Base-by-base conservation (phyloP, 2,113 vertebrate genomes). In the Lota lota region DNA sequence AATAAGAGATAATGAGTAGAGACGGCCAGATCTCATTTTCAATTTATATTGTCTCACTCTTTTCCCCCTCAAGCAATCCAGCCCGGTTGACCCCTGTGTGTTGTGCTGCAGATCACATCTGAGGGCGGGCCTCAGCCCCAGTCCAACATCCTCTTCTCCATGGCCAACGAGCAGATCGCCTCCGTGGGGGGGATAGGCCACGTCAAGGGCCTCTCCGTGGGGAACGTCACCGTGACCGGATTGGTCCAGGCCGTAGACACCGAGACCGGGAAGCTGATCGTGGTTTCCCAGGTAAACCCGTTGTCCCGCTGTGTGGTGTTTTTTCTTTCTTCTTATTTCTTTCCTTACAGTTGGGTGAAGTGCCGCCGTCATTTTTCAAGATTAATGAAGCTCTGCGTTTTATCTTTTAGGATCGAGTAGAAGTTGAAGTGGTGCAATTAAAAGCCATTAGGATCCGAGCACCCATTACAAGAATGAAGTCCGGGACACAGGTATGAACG, bases 121-220 rank as follows among this genome's bases (percentile, higher is more conserved):
- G 95, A 98, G 81, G 97, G 96, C 7, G 97, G 96, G n/a, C 96
- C 95, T 1, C 96, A 98, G 74, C 95, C 97, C 21, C 95, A 96
- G 75, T 97, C 96, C 88, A 96, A 95, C 89, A 96, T 98, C 51
- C 84, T 95, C 58, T 99, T 98, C 88, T 95, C 95, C 17, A 86
- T 97, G 61, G 90, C 90, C 8, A 85, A 94, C 1, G 78, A 88
- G 17, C 83, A 80, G 0, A 82, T 95, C 1, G 97, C 95, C 0
- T 87, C 84, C 0, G 92, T 99, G 67, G 92, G 86, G 72, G 68
- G 87, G 40, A 71, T 89, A 0, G 97, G 97, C 0, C 93, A 95
- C 1, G 89, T 98, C 20, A 93, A 66, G 57, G 97, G 93, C 10
- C 67, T 89, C 16, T 68, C 90, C 0, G 0, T 93, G 0, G 97